Evolutionary conservation across 2,888 invertebrate species (phyloP).

Genomic region (Caenorhabditis doughertyi): DNA sequence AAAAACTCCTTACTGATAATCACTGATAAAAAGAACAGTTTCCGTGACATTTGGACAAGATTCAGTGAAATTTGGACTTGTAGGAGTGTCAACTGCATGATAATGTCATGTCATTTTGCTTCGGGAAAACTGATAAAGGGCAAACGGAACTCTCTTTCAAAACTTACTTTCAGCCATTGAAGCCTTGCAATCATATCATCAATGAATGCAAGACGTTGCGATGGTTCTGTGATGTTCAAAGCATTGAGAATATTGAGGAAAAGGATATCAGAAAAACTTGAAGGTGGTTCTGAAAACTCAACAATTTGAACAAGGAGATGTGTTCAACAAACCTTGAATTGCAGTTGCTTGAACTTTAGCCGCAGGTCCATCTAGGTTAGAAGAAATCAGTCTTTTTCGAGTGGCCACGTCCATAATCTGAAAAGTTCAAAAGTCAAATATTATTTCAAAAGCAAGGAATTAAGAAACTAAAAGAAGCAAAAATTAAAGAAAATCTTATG

Average conservation of each 20-base stretch:
- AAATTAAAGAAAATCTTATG: background rate
- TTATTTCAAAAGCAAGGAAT: background rate
- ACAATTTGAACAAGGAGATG: background rate
- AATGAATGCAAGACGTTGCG: slow-evolving; percentile 21
- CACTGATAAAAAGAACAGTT: slow-evolving; percentile 14
- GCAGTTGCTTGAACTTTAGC: slow-evolving; percentile 20
- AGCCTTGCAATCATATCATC: slow-evolving; percentile 38
- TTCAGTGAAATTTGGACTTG: slow-evolving; percentile 4
- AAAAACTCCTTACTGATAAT: slow-evolving; percentile 10
- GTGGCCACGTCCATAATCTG: slow-evolving; percentile 15
- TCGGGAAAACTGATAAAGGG: background rate
- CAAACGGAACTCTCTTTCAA: slow-evolving; percentile 11
- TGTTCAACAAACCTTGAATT: background rate
- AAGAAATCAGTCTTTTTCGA: slow-evolving; percentile 2
- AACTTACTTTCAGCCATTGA: slow-evolving; percentile 47
- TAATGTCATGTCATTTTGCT: slow-evolving; percentile 19
- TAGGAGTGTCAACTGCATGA: background rate
- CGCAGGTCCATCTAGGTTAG: background rate
- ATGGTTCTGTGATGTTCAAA: slow-evolving; percentile 26
- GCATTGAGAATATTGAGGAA: slow-evolving; percentile 29
- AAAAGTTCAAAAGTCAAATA: background rate
- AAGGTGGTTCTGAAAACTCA: slow-evolving; percentile 22
- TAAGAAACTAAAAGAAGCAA: background rate
- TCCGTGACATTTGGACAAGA: background rate
- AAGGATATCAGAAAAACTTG: slow-evolving; percentile 23